Base-by-base conservation (phyloP, 2,797 vertebrate genomes). In the Bovichtus variegatus region DNA sequence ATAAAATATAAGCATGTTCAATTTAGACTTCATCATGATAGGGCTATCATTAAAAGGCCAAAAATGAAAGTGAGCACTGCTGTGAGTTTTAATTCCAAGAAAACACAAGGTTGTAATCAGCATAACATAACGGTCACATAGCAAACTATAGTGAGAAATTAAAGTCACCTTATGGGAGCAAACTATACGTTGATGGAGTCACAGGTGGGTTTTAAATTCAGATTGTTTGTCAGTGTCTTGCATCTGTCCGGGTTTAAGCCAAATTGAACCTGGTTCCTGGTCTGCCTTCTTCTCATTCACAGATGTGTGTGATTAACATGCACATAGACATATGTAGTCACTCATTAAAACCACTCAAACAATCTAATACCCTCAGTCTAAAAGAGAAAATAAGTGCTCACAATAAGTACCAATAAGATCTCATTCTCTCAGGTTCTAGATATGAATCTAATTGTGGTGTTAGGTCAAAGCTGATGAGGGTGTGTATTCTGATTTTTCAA, bases 1-100 rank as follows among this genome's bases (percentile, higher is more conserved):
- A 57, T 74, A 60, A 80, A 85, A 64, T 54, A 65, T 44, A 60
- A 72, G 50, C 77, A 61, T 72, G 41, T 81, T 64, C 16, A 3
- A 21, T 53, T 63, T 29, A 21, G 11, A 54, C 18, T 23, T 5
- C 51, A 71, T 81, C 80, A 78, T 65, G 18, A 75, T 64, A 76
- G 55, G 46, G 19, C 21, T 29, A 46, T 59, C 29, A 76, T 43
- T 67, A 44, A 81, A 74, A 76, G 40, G 41, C 29, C 43, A 46
- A 58, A 87, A 78, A 51, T 60, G 64, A 75, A 82, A 68, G 34
- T 46, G 31, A 57, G 57, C 29, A 27, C 47, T 71, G 60, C 31
- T 61, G 27, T 67, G 78, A 66, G 66, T 72, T 81, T 67, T 19
- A 61, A 74, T 76, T 66, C 47, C 12, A 60, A 49, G 29, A 81